Percentiles rank a stretch among this genome's conserved stretches.
These are phyloP conservation scores for Aurelia aurita DNA, from an alignment of 30 jellyfish, hydroid and myxozoan species.

Conservation along the genomic window DNA sequence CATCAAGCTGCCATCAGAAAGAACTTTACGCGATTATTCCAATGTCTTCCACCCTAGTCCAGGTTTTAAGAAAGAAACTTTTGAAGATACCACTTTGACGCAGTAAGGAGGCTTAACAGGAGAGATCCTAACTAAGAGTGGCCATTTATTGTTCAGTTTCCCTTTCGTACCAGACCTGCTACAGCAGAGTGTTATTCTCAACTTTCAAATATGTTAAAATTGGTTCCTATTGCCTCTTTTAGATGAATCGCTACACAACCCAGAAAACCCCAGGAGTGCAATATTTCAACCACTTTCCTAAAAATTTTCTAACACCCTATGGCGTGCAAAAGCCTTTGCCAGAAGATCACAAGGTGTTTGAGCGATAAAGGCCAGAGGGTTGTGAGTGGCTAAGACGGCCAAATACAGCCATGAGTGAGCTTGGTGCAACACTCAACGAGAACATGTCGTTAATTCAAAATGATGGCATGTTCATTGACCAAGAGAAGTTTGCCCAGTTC, in stretches of 20 bases:
- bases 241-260: not conserved
- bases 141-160: too few species aligned
- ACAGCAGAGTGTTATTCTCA: too few species aligned
- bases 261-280: slow-evolving; percentile 10
- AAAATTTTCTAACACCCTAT: slow-evolving; percentile 29
- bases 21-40: slow-evolving; percentile 38
- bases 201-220: too few species aligned
- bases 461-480: not conserved
- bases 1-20: slow-evolving; percentile 55
- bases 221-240: not conserved
- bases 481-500: not conserved
- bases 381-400: slow-evolving; percentile 46
- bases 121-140: too few species aligned
- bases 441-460: not conserved
- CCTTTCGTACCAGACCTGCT: too few species aligned
- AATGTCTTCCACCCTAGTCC: slow-evolving; percentile 42
- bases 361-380: slow-evolving; percentile 23
- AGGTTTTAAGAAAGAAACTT: slow-evolving; percentile 45
- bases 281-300: slow-evolving; percentile 26
- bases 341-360: not conserved
- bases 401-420: slow-evolving; percentile 17
- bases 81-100: too few species aligned
- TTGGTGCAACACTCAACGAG: not conserved
- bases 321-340: slow-evolving; percentile 21
- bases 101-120: too few species aligned